Base-by-base conservation (phyloP, 2,888 invertebrate genomes). In the Protodeltote pygarga region DNA sequence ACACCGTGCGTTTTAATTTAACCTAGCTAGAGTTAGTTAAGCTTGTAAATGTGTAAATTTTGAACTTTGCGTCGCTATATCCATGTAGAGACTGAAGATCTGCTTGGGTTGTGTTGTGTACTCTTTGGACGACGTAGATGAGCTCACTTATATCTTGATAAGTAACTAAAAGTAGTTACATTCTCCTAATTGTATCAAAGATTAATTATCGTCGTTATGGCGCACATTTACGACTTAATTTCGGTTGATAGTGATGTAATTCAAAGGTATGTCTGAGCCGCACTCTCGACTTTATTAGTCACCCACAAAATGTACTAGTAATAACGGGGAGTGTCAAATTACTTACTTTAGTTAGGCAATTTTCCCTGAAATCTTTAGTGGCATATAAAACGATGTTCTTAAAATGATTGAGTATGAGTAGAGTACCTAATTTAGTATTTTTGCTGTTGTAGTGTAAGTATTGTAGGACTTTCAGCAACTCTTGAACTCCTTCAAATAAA, bases 281-380 rank as follows among this genome's bases (percentile, higher is more conserved):
- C 25, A 31, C 47, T 48, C 31, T 31, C 33, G 29, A 27, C 6
- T 60, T 60, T 60, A 60, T 41, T 37, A 32, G 49, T 19, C 27
- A 1, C 15, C 28, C 42, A 42, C 49, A 54, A 45, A 60, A 49
- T 14, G 31, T 60, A n/a, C n/a, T n/a, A n/a, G n/a, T 59, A 28
- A 60, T 42, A 13, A 41, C 25, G 13, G 38, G 45, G 45, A 15
- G 60, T 25, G 60, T 8, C 34, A 23, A 59, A 40, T 59, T 42
- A 52, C 59, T 59, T 4, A n/a, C n/a, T n/a, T n/a, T n/a, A n/a
- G n/a, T n/a, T 9, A 17, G 40, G 28, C 39, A 45, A 54, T 49
- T 41, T 40, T n/a, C 31, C 17, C 25, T 25, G 38, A 40, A 44
- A 47, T 59, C 60, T 59, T 48, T 47, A 40, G 28, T 39, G 38